A percentile compares a stretch with the other conserved stretches of the same genome.
Evolutionary conservation across 2,888 invertebrate species (phyloP).

Genomic region (Cerastis rubricosa): DNA sequence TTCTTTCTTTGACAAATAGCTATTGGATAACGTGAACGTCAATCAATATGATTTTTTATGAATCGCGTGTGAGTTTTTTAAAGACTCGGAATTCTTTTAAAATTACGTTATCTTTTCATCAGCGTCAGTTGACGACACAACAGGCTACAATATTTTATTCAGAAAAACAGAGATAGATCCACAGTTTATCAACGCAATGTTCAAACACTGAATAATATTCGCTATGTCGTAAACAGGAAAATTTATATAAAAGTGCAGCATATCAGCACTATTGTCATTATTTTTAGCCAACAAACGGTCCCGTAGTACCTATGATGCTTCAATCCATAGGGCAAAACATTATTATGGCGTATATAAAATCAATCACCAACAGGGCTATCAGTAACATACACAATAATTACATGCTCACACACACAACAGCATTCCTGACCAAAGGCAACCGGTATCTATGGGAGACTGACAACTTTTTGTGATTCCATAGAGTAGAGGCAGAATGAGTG

Average conservation of each 20-base stretch:
- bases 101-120: background rate
- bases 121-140: background rate
- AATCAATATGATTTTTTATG: constrained; percentile 23
- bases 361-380: constrained; percentile 25
- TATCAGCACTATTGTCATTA: constrained; percentile 34
- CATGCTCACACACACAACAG: constrained; percentile 26
- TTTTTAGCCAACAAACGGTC: constrained; percentile 33
- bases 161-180: background rate
- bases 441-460: constrained; percentile 51
- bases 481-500: constrained; percentile 36
- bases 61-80: constrained; percentile 27
- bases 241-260: constrained; percentile 26
- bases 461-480: constrained; percentile 52
- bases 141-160: background rate
- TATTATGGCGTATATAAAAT: constrained; percentile 18
- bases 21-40: constrained; percentile 48
- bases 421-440: constrained; percentile 57
- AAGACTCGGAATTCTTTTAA: background rate
- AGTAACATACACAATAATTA: constrained; percentile 37
- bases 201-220: background rate
- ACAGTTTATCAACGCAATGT: background rate
- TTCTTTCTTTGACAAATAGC: constrained; percentile 60
- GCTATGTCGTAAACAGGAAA: constrained; percentile 47
- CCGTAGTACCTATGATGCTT: constrained; percentile 2
- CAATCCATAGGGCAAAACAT: constrained; percentile 6